phyloP scores from a whole-genome alignment of 2,797 vertebrate species.

The Mus spretus region DNA sequence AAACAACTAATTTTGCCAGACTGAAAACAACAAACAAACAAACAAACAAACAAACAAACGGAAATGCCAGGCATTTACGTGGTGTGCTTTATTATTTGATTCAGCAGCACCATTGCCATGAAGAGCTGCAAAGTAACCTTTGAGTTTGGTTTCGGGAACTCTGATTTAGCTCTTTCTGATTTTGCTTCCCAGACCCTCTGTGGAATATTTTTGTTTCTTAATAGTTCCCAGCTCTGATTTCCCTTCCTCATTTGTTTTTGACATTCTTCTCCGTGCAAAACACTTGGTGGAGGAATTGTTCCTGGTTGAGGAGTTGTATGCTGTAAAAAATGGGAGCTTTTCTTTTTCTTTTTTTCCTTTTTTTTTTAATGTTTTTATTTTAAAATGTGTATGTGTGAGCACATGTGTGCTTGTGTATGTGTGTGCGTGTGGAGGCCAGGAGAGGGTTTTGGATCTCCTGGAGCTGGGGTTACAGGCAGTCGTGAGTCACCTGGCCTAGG shows the following conservation, averaged over 20 bases:
- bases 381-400: no score
- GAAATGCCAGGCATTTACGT: slow-evolving; percentile 86
- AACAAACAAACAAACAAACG: slow-evolving; percentile 7
- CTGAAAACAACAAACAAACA: slow-evolving; percentile 84
- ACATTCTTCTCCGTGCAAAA: slow-evolving; percentile 79
- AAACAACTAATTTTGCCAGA: slow-evolving; percentile 91
- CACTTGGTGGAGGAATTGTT: slow-evolving; percentile 66
- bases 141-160: slow-evolving; percentile 90
- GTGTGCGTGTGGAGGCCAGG: background rate
- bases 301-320: slow-evolving; percentile 76
- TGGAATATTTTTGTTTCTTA: slow-evolving; percentile 84
- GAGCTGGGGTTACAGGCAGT: background rate
- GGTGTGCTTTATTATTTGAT: slow-evolving; percentile 88
- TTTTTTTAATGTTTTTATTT: background rate
- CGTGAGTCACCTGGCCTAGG: background rate
- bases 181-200: slow-evolving; percentile 87
- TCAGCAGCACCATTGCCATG: slow-evolving; percentile 92
- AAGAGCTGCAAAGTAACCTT: slow-evolving; percentile 93
- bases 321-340: slow-evolving; percentile 70
- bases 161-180: slow-evolving; percentile 88
- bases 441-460: background rate
- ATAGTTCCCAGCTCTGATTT: slow-evolving; percentile 82
- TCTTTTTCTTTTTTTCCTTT: slow-evolving; percentile 48
- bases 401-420: no score
- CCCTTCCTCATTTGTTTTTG: slow-evolving; percentile 68